A percentile compares a stretch with the other conserved stretches of the same genome.
These are phyloP conservation scores for Octonoba sinensis DNA, from an alignment of 2,888 invertebrate species.

Conservation along the genomic window DNA sequence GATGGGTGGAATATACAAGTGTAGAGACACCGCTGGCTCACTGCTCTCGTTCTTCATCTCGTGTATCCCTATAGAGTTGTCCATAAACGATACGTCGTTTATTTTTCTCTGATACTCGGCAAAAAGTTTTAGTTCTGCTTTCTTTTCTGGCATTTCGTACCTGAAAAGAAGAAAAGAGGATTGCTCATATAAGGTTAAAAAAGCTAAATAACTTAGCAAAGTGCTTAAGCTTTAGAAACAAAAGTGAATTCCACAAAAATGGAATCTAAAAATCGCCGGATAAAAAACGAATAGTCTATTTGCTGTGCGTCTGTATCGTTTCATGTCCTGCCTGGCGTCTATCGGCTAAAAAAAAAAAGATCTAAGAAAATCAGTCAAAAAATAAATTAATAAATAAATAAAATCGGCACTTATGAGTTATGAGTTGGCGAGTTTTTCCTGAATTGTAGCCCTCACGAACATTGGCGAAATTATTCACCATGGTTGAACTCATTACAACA, in stretches of 20 bases:
- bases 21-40: background rate
- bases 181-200: too few relatives aligned
- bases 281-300: background rate
- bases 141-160: constrained; percentile 5
- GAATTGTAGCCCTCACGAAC: too few relatives aligned
- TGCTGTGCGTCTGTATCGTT: background rate
- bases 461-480: too few relatives aligned
- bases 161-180: background rate
- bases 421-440: too few relatives aligned
- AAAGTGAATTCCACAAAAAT: background rate
- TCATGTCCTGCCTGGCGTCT: too few relatives aligned
- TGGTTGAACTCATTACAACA: too few relatives aligned
- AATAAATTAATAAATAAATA: too few relatives aligned
- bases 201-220: too few relatives aligned
- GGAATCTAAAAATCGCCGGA: background rate
- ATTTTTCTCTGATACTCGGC: background rate
- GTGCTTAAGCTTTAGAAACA: background rate
- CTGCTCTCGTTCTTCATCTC: constrained; percentile 3
- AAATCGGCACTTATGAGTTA: too few relatives aligned
- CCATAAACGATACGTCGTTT: background rate
- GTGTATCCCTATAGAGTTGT: constrained; percentile 6
- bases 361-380: too few relatives aligned
- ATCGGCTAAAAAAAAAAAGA: too few relatives aligned
- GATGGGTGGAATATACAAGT: constrained; percentile 13
- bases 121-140: background rate